Percentiles rank a stretch among this genome's conserved stretches.
phyloP scores from a whole-genome alignment of 37 sponge, comb jelly and placozoan species.

The Tethya wilhelma region DNA sequence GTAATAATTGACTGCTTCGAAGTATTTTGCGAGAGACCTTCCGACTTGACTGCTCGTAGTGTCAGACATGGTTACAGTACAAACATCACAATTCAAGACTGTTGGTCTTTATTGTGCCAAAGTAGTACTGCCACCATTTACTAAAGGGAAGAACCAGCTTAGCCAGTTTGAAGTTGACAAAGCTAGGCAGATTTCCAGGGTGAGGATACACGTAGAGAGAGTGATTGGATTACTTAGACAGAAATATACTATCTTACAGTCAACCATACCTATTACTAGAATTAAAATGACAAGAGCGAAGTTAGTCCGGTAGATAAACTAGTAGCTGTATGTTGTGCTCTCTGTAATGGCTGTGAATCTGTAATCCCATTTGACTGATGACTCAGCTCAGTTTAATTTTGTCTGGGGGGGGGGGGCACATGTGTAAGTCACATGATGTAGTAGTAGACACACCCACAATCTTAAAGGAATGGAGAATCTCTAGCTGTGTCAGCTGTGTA shows the following conservation, averaged over 20 bases:
- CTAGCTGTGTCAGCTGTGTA: too few relatives aligned
- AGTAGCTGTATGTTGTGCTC: slow-evolving; percentile 46
- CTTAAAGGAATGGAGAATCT: too few relatives aligned
- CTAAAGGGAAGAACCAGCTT: slow-evolving; percentile 46
- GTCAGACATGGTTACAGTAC: slow-evolving; percentile 28
- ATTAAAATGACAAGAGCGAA: neutral
- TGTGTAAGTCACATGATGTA: too few relatives aligned
- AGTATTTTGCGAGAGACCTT: slow-evolving; percentile 40
- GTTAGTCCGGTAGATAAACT: slow-evolving; percentile 30
- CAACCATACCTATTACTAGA: slow-evolving; percentile 11
- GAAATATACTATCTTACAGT: slow-evolving; percentile 32
- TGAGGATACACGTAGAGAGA: slow-evolving; percentile 60
- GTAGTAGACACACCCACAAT: too few relatives aligned
- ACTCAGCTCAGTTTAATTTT: too few relatives aligned
- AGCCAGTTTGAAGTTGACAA: slow-evolving; percentile 49
- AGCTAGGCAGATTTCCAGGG: slow-evolving; percentile 32
- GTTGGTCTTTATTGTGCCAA: slow-evolving; percentile 8
- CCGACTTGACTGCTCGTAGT: slow-evolving; percentile 25
- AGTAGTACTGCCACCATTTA: slow-evolving; percentile 41
- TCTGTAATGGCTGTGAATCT: slow-evolving; percentile 41
- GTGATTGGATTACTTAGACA: slow-evolving; percentile 31
- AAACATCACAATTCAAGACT: slow-evolving; percentile 53
- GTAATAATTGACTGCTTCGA: slow-evolving; percentile 55
- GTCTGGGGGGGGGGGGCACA: too few relatives aligned
- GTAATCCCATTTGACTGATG: slow-evolving; percentile 45